phyloP scores from a whole-genome alignment of 2,888 invertebrate species.

The Pseudococcus viburni region DNA sequence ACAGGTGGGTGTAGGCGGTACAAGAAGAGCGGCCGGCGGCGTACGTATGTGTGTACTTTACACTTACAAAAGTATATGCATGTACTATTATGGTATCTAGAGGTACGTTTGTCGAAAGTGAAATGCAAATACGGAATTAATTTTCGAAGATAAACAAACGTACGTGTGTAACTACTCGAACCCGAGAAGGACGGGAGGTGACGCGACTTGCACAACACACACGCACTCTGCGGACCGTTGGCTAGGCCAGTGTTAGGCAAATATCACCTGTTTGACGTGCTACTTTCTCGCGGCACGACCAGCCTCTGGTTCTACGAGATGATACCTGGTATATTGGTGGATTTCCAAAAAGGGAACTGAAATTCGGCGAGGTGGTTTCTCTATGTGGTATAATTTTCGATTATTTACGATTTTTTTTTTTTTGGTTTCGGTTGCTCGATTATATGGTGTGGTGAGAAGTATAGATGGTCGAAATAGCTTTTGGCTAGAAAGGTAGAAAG shows the following conservation, averaged over 20 bases:
- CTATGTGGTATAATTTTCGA: too few relatives aligned
- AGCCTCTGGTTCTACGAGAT: neutral
- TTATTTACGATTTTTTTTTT: too few relatives aligned
- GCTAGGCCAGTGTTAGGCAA: neutral
- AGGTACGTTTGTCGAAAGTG: constrained; percentile 15
- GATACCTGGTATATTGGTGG: neutral
- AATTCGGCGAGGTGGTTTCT: too few relatives aligned
- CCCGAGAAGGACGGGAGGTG: neutral
- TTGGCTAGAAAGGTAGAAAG: too few relatives aligned
- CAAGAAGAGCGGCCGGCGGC: too few relatives aligned
- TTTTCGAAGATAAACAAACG: constrained; percentile 12
- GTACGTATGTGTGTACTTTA: neutral
- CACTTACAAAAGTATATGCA: neutral
- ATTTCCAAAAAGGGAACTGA: neutral
- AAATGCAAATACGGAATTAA: constrained; percentile 41
- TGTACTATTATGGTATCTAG: neutral
- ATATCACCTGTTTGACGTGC: constrained; percentile 29
- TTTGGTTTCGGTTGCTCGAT: too few relatives aligned
- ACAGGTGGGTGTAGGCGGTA: neutral
- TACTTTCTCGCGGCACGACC: constrained; percentile 17
- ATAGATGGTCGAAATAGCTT: too few relatives aligned
- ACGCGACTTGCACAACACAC: neutral
- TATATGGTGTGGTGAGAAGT: too few relatives aligned
- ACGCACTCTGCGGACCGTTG: neutral
- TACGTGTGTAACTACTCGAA: neutral